These are phyloP conservation scores for Homarus gammarus DNA, from an alignment of 2,888 invertebrate genomes.

Conservation along the genomic window DNA sequence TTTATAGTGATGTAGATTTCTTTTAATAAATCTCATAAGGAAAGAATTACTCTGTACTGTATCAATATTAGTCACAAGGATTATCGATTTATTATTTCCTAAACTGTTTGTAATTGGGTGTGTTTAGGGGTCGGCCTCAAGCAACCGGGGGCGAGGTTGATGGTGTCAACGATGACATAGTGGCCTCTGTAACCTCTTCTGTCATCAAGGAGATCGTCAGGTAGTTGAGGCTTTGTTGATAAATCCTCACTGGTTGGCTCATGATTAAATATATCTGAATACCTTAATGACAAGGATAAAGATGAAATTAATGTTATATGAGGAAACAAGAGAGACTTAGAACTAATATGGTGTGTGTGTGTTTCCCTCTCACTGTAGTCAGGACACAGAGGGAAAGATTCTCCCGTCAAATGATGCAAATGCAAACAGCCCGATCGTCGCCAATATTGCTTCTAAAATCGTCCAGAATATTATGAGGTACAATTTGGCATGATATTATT, in stretches of 20 bases:
- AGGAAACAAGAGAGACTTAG: background rate
- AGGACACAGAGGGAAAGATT: slow-evolving; percentile 71
- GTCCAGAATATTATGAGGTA: slow-evolving; percentile 65
- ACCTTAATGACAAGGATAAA: too few species aligned
- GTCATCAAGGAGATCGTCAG: slow-evolving; percentile 75
- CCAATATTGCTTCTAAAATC: slow-evolving; percentile 65
- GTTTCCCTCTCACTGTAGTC: slow-evolving; percentile 44
- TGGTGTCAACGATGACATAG: slow-evolving; percentile 64
- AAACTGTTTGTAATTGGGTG: background rate
- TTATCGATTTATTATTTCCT: background rate
- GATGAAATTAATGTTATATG: background rate
- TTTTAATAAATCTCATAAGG: too few species aligned
- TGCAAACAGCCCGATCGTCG: slow-evolving; percentile 69
- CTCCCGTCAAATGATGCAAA: slow-evolving; percentile 65
- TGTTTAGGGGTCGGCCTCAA: slow-evolving; percentile 47
- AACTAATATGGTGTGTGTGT: background rate
- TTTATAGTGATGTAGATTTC: too few species aligned
- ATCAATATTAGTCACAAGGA: too few species aligned
- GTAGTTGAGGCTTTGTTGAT: slow-evolving; percentile 26
- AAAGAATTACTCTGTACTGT: too few species aligned
- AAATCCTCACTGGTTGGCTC: background rate
- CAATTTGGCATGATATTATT: background rate
- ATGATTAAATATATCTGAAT: background rate
- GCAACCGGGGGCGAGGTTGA: slow-evolving; percentile 5
- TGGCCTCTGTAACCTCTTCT: slow-evolving; percentile 63